phyloP scores from a whole-genome alignment of 2,888 invertebrate species.

The Choreutis nemorana region DNA sequence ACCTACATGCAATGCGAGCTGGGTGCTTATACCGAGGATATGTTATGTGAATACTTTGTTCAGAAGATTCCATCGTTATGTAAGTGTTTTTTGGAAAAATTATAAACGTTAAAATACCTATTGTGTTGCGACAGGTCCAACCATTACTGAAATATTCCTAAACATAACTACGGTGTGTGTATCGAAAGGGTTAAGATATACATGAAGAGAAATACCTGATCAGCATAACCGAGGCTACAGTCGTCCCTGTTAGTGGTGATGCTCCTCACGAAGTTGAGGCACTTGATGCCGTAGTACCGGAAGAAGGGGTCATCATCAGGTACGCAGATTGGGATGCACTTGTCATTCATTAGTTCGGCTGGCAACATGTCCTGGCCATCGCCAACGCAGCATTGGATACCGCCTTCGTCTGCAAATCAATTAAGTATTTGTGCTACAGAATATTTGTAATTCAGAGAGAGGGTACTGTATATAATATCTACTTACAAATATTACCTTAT shows the following conservation, averaged over 20 bases:
- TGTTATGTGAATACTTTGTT: too few relatives aligned
- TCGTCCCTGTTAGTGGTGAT: conserved; percentile 63
- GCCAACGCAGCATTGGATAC: conserved; percentile 60
- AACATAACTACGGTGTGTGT: too few relatives aligned
- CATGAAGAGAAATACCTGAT: conserved; percentile 63
- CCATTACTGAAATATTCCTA: too few relatives aligned
- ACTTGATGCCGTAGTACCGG: conserved; percentile 46
- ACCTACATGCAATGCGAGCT: too few relatives aligned
- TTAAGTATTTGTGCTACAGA: not conserved
- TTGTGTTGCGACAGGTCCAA: too few relatives aligned
- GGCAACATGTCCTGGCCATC: conserved; percentile 47
- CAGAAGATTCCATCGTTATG: too few relatives aligned
- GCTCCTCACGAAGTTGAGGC: conserved; percentile 69
- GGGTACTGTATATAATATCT: not conserved
- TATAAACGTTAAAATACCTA: too few relatives aligned
- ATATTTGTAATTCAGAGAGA: not conserved
- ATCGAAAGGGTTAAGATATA: too few relatives aligned
- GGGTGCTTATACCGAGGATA: too few relatives aligned
- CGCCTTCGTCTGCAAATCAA: conserved; percentile 38
- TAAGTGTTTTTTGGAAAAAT: too few relatives aligned
- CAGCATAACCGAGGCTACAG: conserved; percentile 64
- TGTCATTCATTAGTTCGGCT: conserved; percentile 56
- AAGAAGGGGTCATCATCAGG: conserved; percentile 64
- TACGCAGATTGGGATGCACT: conserved; percentile 68
- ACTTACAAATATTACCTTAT: not conserved